Evolutionary conservation across 2,113 vertebrate species (phyloP).

Genomic region (Varanus salvator): DNA sequence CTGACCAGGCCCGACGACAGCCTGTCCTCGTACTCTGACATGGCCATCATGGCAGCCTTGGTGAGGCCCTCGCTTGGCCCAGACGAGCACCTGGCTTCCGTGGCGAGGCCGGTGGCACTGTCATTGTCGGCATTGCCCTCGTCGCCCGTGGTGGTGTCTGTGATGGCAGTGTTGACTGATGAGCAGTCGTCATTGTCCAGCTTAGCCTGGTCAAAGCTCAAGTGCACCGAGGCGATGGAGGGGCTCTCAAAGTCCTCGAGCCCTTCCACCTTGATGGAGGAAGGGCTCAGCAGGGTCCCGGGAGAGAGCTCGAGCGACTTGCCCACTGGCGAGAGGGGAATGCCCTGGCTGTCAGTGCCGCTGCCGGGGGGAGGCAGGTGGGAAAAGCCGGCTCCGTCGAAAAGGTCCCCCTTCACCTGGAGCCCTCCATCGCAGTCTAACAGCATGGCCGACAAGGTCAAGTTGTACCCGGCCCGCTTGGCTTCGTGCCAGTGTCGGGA

Average conservation of each 20-base stretch:
- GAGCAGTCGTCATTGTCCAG: conserved; percentile 99
- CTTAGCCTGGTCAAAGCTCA: conserved; percentile 94
- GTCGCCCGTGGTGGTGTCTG: conserved; percentile 97
- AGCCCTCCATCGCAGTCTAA: conserved; percentile 90
- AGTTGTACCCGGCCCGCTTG: conserved; percentile 96
- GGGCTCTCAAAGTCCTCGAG: conserved; percentile 97
- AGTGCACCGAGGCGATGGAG: conserved; percentile 93
- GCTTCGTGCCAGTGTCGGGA: conserved; percentile 99
- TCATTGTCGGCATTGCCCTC: conserved; percentile 97
- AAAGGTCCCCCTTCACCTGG: conserved; percentile 92
- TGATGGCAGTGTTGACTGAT: conserved; percentile 98
- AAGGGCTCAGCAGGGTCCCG: conserved; percentile 91
- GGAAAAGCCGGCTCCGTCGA: conserved; percentile 87
- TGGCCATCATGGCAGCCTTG: conserved; percentile 87
- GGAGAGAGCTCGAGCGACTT: conserved; percentile 95
- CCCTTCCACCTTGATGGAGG: conserved; percentile 97
- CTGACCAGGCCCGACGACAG: conserved; percentile 97
- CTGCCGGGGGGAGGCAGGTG: conserved; percentile 82
- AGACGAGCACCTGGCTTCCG: conserved; percentile 88
- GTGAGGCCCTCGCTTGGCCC: conserved; percentile 88
- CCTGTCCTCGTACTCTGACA: conserved; percentile 96
- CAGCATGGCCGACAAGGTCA: conserved; percentile 90
- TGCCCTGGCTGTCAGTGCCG: conserved; percentile 87
- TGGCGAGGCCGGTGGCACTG: conserved; percentile 83
- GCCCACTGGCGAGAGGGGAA: conserved; percentile 92